Evolutionary conservation across 53 echinoderm and acorn worm species (phyloP), one percentile per base, ranked within the genome.

Genomic region (Paracentrotus lividus): DNA sequence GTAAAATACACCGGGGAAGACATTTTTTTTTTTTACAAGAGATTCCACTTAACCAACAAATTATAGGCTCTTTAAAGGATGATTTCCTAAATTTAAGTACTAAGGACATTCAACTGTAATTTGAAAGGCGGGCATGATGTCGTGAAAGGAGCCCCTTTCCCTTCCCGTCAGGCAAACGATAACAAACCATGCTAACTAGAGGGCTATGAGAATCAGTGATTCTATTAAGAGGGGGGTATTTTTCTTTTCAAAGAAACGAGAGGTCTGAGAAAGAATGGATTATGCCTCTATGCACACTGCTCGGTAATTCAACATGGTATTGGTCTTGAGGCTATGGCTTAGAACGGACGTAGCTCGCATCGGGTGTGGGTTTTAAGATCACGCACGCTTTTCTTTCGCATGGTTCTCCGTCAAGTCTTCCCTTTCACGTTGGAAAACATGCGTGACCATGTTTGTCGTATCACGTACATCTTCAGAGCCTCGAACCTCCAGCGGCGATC

Each of bases 101-200:
- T 86, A 8, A 86, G 86, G 86, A 86, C 86, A 86, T 86, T 86
- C 86, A 86, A 86, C 86, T 86, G 86, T 86, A 86, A 56, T 86
- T 86, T 86, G 56, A 86, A 86, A 55, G 86, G 18, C 2, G 86
- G 21, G 56, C 86, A 31, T 86, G 86, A 32, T 23, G 6, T 32
- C 0, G 43, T 56, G 57, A 86, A 86, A 55, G 55, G 36, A 54
- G 47, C 33, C 20, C 86, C 23, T 56, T 54, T 86, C 55, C 86
- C 81, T 47, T 16, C 56, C 86, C 86, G 49, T 20, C 12, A 54
- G 86, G 86, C 86, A 54, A 86, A 86, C 86, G 86, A 86, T 86
- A 86, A 86, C 86, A 86, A 86, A 56, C 86, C 86, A 3, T 38
- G 38, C 86, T 56, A 86, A 86, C 53, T 56, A 86, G 29, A 52